These are phyloP conservation scores for Athene noctua DNA, from an alignment of 2,113 vertebrate genomes.

Conservation along the genomic window DNA sequence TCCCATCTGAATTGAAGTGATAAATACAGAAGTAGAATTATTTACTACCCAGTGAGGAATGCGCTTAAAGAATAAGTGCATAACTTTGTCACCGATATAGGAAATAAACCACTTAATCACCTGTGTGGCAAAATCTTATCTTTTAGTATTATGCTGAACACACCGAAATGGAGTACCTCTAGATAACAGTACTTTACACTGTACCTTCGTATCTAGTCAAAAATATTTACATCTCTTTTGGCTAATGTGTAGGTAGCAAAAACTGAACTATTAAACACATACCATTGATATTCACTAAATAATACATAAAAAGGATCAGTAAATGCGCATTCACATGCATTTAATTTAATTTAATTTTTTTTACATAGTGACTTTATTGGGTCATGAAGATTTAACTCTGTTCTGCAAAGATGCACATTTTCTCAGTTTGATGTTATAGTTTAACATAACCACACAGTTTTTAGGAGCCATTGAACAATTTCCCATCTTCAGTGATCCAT, in stretches of 20 bases:
- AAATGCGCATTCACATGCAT: constrained; percentile 88
- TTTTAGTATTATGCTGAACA: constrained; percentile 66
- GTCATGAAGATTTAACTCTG: constrained; percentile 48
- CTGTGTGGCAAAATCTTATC: constrained; percentile 52
- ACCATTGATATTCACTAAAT: constrained; percentile 83
- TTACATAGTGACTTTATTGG: constrained; percentile 75
- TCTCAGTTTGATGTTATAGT: constrained; percentile 3
- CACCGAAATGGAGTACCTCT: constrained; percentile 72
- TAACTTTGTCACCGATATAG: constrained; percentile 69
- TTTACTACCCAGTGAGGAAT: constrained; percentile 66
- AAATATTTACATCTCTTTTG: constrained; percentile 86
- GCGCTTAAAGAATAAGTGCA: constrained; percentile 64
- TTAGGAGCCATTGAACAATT: constrained; percentile 28
- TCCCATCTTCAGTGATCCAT: constrained; percentile 51
- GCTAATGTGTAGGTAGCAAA: constrained; percentile 81
- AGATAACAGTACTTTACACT: constrained; percentile 76
- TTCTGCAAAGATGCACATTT: constrained; percentile 35
- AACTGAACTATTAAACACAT: constrained; percentile 84
- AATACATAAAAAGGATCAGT: constrained; percentile 79
- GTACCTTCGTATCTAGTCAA: constrained; percentile 77
- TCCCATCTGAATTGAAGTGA: constrained; percentile 77
- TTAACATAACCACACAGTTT: constrained; percentile 14
- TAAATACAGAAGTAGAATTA: constrained; percentile 75
- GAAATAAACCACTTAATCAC: constrained; percentile 69
- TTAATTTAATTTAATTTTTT: constrained; percentile 60